These are phyloP conservation scores for Eupithecia centaureata DNA, from an alignment of 2,888 invertebrate genomes.

Conservation along the genomic window DNA sequence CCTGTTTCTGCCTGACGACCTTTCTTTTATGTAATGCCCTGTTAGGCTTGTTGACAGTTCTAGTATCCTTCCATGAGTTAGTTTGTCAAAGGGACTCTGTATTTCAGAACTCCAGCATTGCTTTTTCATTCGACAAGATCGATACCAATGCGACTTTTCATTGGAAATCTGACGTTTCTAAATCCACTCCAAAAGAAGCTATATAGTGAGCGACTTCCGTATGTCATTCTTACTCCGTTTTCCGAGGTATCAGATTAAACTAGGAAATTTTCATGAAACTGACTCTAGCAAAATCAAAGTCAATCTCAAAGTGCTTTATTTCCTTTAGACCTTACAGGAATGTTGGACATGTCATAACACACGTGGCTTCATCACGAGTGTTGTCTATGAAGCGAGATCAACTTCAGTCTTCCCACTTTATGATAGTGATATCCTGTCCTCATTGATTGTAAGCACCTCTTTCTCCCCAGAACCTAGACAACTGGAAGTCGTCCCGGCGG, in stretches of 20 bases:
- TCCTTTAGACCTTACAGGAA: no score
- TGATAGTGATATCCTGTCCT: neutral
- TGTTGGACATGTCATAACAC: no score
- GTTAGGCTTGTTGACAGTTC: neutral
- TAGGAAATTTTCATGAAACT: no score
- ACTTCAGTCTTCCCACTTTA: neutral
- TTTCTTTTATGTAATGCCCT: neutral
- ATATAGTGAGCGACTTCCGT: no score
- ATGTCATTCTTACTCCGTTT: no score
- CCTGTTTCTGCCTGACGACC: neutral
- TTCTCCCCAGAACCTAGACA: constrained; percentile 91
- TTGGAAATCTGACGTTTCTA: no score
- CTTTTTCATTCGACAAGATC: neutral
- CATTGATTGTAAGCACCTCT: neutral
- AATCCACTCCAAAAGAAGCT: no score
- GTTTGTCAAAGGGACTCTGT: neutral
- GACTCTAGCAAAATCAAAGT: no score
- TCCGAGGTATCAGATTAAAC: no score
- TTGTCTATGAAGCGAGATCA: neutral
- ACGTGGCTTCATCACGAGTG: no score
- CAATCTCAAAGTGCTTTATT: no score
- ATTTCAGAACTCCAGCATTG: neutral
- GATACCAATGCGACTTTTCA: neutral
- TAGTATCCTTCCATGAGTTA: neutral
- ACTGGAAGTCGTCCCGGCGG: constrained; percentile 96